A percentile compares a stretch with the other conserved stretches of the same genome.
Evolutionary conservation across 2,797 vertebrate species (phyloP).

Genomic region (Periparus ater): DNA sequence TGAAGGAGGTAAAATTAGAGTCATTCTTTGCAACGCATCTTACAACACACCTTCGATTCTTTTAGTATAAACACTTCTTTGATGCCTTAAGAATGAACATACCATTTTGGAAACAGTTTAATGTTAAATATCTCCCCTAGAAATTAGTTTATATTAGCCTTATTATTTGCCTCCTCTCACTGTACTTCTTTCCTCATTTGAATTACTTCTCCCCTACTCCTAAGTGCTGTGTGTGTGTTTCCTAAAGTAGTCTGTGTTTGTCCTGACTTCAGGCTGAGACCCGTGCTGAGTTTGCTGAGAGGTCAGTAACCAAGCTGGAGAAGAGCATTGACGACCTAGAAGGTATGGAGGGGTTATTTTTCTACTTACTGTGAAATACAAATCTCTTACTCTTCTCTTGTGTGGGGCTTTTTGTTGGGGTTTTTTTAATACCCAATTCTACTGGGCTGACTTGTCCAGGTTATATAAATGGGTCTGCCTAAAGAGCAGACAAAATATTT

Average conservation of each 20-base stretch:
- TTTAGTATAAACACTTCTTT: not conserved
- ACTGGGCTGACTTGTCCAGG: not conserved
- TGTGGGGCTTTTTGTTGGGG: not conserved
- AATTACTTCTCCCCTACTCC: not conserved
- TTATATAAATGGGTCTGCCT: not conserved
- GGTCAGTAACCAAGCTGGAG: conserved; percentile 99
- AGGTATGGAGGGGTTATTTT: conserved; percentile 82
- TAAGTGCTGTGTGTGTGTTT: not conserved
- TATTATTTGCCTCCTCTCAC: not conserved
- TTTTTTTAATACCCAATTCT: not conserved
- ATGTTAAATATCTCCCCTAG: not conserved
- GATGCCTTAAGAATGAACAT: not conserved
- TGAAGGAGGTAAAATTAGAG: conserved; percentile 91
- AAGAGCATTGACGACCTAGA: conserved; percentile 99
- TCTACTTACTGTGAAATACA: not conserved
- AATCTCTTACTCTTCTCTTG: not conserved
- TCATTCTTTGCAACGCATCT: not conserved
- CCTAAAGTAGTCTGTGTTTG: not conserved
- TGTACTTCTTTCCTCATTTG: not conserved
- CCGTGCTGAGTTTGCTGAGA: conserved; percentile 98
- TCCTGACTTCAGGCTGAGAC: conserved; percentile 90
- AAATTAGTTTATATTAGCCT: not conserved
- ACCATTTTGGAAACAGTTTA: not conserved
- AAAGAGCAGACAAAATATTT: not conserved
- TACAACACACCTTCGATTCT: not conserved